These are phyloP conservation scores for Poecilia picta DNA, from an alignment of 2,797 vertebrate species.

Conservation along the genomic window DNA sequence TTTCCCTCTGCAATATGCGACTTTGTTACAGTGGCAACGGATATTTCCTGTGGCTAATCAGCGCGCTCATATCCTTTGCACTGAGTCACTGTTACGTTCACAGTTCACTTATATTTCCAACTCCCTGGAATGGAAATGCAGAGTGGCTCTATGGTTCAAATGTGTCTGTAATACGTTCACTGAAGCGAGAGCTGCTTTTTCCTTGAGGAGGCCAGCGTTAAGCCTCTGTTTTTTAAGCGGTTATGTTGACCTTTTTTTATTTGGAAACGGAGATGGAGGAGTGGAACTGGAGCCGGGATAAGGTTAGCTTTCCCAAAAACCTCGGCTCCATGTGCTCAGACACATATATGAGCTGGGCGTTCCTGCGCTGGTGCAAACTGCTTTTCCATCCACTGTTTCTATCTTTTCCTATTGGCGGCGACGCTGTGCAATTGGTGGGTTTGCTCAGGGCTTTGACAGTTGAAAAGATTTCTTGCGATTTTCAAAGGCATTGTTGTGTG, in stretches of 20 bases:
- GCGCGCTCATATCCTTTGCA: constrained; percentile 41
- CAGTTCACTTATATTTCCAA: constrained; percentile 18
- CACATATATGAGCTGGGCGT: constrained; percentile 50
- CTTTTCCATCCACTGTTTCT: constrained; percentile 68
- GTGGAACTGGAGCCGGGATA: constrained; percentile 57
- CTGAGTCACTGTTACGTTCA: constrained; percentile 15
- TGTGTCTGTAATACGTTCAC: constrained; percentile 27
- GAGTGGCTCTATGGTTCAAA: constrained; percentile 13
- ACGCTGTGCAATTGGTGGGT: constrained; percentile 43
- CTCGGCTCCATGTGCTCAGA: constrained; percentile 42
- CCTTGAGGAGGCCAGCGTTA: constrained; percentile 15
- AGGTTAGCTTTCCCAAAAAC: constrained; percentile 67
- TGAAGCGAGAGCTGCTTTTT: constrained; percentile 17
- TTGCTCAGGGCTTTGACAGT: constrained; percentile 66
- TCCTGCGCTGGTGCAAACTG: constrained; percentile 57
- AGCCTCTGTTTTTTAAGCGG: constrained; percentile 41
- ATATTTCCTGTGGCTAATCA: constrained; percentile 61
- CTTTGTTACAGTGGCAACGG: constrained; percentile 40
- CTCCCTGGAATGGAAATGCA: constrained; percentile 26
- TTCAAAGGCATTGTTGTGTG: constrained; percentile 45
- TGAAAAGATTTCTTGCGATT: constrained; percentile 23
- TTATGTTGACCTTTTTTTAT: constrained; percentile 58
- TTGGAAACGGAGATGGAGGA: constrained; percentile 53
- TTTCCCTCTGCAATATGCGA: constrained; percentile 48
- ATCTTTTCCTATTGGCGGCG: constrained; percentile 60